Percentiles rank a stretch among this genome's conserved stretches.
These are phyloP conservation scores for Anneissia japonica DNA, from an alignment of 35 echinoderm and acorn worm species.

Conservation along the genomic window DNA sequence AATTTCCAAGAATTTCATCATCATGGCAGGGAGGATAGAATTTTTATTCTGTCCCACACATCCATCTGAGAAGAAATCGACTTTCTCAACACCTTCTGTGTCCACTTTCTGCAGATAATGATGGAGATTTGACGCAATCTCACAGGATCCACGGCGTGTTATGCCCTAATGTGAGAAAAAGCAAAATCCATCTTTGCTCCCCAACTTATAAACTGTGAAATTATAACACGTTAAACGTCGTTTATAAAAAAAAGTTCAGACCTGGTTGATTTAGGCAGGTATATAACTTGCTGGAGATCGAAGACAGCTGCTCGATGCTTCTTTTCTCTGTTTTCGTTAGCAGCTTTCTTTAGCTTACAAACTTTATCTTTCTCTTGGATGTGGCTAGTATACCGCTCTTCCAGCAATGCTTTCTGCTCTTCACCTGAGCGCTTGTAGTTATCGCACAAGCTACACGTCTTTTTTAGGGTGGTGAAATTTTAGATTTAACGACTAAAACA, in stretches of 20 bases:
- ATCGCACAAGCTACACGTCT: constrained; percentile 56
- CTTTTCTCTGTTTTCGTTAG: too few species aligned
- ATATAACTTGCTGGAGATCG: constrained; percentile 65
- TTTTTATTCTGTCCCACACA: constrained; percentile 71
- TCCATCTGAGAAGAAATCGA: constrained; percentile 58
- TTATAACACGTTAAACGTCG: constrained; percentile 50
- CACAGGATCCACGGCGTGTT: constrained; percentile 31
- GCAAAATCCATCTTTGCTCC: constrained; percentile 30
- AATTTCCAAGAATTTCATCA: constrained; percentile 36
- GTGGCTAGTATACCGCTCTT: constrained; percentile 4
- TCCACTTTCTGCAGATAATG: constrained; percentile 17
- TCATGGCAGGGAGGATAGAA: constrained; percentile 42
- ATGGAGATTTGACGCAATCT: constrained; percentile 51
- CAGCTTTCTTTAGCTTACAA: constrained; percentile 8
- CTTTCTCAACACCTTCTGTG: constrained; percentile 31
- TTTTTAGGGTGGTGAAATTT: constrained; percentile 63
- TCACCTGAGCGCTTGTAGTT: constrained; percentile 8
- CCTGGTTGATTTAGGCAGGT: constrained; percentile 40
- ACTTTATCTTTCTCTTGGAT: constrained; percentile 30
- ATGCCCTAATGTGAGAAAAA: constrained; percentile 45
- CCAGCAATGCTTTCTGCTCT: not conserved
- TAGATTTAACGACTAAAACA: constrained; percentile 27
- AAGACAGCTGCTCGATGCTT: constrained; percentile 16
- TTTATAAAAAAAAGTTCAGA: constrained; percentile 69
- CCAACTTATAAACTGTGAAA: constrained; percentile 67